phyloP scores from a whole-genome alignment of 2,797 vertebrate genomes.

The Pseudochirops cupreus region DNA sequence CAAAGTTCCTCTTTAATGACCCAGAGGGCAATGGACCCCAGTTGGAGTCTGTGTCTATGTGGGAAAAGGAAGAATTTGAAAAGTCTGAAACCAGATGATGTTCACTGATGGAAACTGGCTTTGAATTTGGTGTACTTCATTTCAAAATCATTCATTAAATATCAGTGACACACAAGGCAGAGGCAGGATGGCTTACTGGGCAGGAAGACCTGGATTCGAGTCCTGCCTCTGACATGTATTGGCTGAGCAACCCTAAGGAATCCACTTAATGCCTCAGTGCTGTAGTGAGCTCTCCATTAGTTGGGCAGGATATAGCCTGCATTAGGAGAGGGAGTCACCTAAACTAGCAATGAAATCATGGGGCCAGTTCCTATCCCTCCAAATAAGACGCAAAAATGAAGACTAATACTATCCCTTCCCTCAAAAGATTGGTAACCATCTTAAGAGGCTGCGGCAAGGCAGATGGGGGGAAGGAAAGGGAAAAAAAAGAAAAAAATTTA shows the following conservation, averaged over 20 bases:
- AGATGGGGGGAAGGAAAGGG: background rate
- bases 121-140: background rate
- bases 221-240: background rate
- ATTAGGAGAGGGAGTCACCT: background rate
- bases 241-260: background rate
- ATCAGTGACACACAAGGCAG: background rate
- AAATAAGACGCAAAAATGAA: background rate
- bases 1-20: background rate
- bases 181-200: background rate
- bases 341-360: background rate
- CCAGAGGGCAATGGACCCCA: background rate
- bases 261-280: background rate
- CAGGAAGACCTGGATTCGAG: background rate
- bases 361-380: background rate
- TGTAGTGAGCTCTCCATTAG: background rate
- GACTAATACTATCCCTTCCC: background rate
- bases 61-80: background rate
- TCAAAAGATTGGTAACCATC: background rate
- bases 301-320: too few species aligned
- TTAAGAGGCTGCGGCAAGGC: background rate
- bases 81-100: background rate
- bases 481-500: background rate
- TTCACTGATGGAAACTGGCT: background rate
- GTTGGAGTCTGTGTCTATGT: background rate
- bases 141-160: background rate